These are phyloP conservation scores for Nomia melanderi DNA, from an alignment of 1,140 invertebrate species.

Conservation along the genomic window DNA sequence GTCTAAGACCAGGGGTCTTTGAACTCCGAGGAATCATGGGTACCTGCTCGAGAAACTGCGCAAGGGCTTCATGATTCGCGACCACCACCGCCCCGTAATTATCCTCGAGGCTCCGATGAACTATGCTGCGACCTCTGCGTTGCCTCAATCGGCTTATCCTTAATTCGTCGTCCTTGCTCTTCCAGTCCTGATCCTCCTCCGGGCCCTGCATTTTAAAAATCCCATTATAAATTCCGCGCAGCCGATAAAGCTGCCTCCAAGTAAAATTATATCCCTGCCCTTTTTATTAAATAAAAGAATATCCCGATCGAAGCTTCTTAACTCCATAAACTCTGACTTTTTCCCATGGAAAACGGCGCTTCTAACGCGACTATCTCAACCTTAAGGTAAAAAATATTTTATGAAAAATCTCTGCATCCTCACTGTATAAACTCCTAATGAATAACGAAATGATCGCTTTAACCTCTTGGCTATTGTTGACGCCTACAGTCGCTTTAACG, in stretches of 20 bases:
- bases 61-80: slow-evolving; percentile 93
- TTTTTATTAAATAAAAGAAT: slow-evolving; percentile 22
- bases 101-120: slow-evolving; percentile 91
- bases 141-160: slow-evolving; percentile 84
- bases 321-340: too few relatives aligned
- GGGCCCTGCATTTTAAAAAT: slow-evolving; percentile 74
- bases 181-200: slow-evolving; percentile 82
- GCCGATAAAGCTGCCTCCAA: slow-evolving; percentile 7
- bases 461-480: too few relatives aligned
- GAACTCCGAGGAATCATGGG: slow-evolving; percentile 35
- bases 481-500: too few relatives aligned
- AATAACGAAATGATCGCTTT: too few relatives aligned
- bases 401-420: too few relatives aligned
- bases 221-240: slow-evolving; percentile 21
- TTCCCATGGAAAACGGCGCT: too few relatives aligned
- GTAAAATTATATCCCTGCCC: slow-evolving; percentile 9
- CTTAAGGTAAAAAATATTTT: too few relatives aligned
- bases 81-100: slow-evolving; percentile 93
- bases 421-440: too few relatives aligned
- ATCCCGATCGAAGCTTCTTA: too few relatives aligned
- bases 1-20: neutral
- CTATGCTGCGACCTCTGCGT: slow-evolving; percentile 88
- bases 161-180: slow-evolving; percentile 75
- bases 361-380: too few relatives aligned
- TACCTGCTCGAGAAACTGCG: slow-evolving; percentile 92